These are phyloP conservation scores for Miltochrista miniata DNA, from an alignment of 2,888 invertebrate species.

Conservation along the genomic window DNA sequence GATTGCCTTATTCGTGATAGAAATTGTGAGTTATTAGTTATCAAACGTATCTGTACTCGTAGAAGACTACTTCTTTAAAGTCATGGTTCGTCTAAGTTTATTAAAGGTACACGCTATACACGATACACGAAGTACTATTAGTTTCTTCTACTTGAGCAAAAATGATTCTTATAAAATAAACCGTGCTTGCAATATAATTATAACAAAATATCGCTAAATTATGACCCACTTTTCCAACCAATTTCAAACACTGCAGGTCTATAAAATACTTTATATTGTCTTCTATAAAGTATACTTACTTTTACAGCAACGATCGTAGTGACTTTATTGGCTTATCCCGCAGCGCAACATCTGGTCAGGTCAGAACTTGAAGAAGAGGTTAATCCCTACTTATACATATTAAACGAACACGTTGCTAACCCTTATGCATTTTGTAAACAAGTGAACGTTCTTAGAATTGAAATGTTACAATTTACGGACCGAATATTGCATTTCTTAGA, in stretches of 20 bases:
- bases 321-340: conserved; percentile 21
- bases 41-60: no score
- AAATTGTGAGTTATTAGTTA: no score
- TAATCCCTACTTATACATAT: conserved; percentile 50
- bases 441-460: conserved; percentile 25
- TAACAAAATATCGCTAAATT: background rate
- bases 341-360: conserved; percentile 30
- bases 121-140: no score
- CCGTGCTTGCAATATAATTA: background rate
- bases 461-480: no score
- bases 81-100: no score
- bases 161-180: background rate
- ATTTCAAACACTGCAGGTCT: conserved; percentile 2
- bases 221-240: conserved; percentile 2
- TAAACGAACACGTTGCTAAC: conserved; percentile 43
- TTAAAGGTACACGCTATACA: no score
- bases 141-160: no score
- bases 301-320: conserved; percentile 10
- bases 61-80: no score
- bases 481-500: no score
- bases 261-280: conserved; percentile 5
- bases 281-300: background rate
- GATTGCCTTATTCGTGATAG: no score
- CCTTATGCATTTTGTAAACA: conserved; percentile 56
- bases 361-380: conserved; percentile 13